Evolutionary conservation across 2,797 vertebrate genomes (phyloP).

Genomic region (Pantherophis alleghaniensis): DNA sequence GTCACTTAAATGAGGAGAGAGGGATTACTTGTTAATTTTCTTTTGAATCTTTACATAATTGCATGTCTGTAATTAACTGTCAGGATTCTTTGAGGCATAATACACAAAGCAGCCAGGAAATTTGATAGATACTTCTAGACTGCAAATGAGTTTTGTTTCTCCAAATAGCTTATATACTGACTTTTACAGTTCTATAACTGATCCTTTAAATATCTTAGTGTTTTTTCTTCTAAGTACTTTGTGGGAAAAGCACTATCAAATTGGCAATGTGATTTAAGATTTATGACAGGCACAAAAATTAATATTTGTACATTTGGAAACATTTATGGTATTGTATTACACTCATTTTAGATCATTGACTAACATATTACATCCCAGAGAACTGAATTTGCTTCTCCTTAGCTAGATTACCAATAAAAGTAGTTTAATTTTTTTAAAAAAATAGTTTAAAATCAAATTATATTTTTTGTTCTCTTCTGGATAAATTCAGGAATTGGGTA

Average conservation of each 20-base stretch:
- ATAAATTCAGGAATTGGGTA: background rate
- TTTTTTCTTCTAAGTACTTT: conserved; percentile 62
- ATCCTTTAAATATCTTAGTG: conserved; percentile 63
- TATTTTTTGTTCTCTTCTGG: background rate
- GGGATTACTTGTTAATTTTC: conserved; percentile 13
- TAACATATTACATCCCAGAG: conserved; percentile 54
- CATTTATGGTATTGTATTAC: conserved; percentile 64
- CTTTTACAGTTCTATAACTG: conserved; percentile 64
- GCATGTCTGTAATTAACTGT: conserved; percentile 40
- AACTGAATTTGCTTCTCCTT: conserved; percentile 36
- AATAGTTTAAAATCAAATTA: conserved; percentile 48
- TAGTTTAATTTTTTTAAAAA: conserved; percentile 31
- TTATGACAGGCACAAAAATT: conserved; percentile 68
- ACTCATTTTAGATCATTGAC: conserved; percentile 63
- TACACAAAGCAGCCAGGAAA: conserved; percentile 35
- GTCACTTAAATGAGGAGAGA: conserved; percentile 14
- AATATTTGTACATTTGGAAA: conserved; percentile 66
- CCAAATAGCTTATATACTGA: conserved; percentile 57
- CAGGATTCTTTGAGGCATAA: conserved; percentile 30
- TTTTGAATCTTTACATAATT: conserved; percentile 27
- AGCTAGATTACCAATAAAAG: conserved; percentile 29
- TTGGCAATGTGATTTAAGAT: conserved; percentile 66
- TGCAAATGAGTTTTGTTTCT: conserved; percentile 37
- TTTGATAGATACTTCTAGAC: conserved; percentile 45
- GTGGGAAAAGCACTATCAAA: conserved; percentile 54